These are phyloP conservation scores for Harpegnathos saltator DNA, from an alignment of 1,140 invertebrate genomes.

Conservation along the genomic window DNA sequence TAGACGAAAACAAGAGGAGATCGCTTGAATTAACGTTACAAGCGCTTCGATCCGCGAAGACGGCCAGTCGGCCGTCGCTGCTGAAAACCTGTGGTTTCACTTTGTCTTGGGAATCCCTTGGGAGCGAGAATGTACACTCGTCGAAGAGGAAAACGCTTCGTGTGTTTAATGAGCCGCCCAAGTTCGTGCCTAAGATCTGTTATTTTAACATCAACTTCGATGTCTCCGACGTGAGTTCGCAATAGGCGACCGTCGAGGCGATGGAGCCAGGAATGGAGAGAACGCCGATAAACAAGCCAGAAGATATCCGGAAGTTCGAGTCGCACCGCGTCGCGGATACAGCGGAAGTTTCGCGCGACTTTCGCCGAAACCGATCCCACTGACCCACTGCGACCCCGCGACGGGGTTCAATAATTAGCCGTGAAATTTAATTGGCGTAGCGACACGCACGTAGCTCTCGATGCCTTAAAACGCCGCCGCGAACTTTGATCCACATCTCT, in stretches of 20 bases:
- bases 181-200: background rate
- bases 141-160: background rate
- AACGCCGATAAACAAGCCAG: background rate
- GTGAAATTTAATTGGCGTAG: constrained; percentile 20
- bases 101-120: background rate
- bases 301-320: constrained; percentile 20
- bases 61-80: background rate
- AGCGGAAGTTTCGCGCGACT: constrained; percentile 44
- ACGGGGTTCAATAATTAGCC: background rate
- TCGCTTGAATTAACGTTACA: background rate
- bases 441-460: background rate
- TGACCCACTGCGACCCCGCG: constrained; percentile 54
- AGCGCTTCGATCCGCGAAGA: background rate
- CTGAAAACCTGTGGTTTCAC: background rate
- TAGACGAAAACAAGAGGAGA: too few species aligned
- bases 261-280: background rate
- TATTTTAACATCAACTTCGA: background rate
- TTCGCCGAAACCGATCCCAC: constrained; percentile 69
- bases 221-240: background rate
- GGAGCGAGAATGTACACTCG: background rate
- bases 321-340: background rate
- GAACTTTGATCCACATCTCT: constrained; percentile 14
- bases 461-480: background rate
- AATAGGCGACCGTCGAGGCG: background rate
- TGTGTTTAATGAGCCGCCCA: background rate